Conservation (phyloP, 2,797 vertebrate species). For the Phataginus tricuspis region DNA sequence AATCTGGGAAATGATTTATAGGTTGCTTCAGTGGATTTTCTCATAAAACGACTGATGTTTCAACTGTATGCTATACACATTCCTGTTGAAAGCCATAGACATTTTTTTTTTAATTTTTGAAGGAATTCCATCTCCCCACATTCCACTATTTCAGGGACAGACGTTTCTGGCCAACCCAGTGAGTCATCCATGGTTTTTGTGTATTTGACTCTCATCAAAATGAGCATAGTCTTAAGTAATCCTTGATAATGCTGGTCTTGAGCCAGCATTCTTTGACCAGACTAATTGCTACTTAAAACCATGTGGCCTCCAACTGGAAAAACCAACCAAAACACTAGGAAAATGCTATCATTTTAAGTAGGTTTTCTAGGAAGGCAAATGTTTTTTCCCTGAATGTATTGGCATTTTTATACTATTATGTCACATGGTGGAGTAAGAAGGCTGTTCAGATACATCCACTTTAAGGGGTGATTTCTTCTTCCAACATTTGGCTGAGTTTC, state of each 20-base stretch:
- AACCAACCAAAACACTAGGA: background rate
- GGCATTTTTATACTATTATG: background rate
- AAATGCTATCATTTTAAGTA: background rate
- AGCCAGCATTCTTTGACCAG: background rate
- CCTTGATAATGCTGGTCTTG: background rate
- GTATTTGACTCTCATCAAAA: background rate
- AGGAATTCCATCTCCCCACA: background rate
- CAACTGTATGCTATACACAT: background rate
- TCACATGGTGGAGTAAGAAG: background rate
- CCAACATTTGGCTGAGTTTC: background rate
- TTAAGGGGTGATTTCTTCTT: background rate
- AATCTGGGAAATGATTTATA: slow-evolving; percentile 20
- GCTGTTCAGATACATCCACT: background rate
- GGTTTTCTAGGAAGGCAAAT: background rate
- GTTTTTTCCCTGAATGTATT: background rate
- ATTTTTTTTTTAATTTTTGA: background rate
- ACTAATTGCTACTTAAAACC: background rate
- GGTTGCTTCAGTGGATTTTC: background rate
- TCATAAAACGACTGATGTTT: background rate
- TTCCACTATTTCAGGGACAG: background rate
- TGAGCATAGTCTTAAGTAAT: background rate
- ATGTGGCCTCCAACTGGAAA: background rate
- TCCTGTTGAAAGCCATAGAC: background rate
- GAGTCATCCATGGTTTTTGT: background rate
- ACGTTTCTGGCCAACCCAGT: background rate